These are phyloP conservation scores for Coronaproctus castanopsis DNA, from an alignment of 2,888 invertebrate species.

Conservation along the genomic window DNA sequence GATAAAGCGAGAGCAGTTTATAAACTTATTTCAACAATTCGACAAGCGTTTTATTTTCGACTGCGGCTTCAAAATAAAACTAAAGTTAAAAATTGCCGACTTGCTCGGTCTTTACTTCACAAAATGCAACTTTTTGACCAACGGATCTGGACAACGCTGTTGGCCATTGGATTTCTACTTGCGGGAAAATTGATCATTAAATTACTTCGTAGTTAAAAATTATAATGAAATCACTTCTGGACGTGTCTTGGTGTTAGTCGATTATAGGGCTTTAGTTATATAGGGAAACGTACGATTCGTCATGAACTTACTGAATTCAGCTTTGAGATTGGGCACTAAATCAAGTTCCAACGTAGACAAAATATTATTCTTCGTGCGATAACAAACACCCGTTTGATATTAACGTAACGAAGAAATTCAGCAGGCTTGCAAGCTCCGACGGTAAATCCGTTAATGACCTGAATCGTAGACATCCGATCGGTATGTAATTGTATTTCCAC, in stretches of 20 bases:
- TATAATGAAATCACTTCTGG: not conserved
- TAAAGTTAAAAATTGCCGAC: not conserved
- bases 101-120: not conserved
- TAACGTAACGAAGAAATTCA: too few species aligned
- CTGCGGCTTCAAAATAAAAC: not conserved
- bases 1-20: not conserved
- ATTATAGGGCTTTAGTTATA: not conserved
- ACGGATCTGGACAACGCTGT: not conserved
- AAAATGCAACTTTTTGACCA: not conserved
- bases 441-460: too few species aligned
- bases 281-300: not conserved
- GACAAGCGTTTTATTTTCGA: not conserved
- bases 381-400: too few species aligned
- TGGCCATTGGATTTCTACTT: not conserved
- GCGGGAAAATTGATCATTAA: not conserved
- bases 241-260: not conserved
- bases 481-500: too few species aligned
- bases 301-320: too few species aligned
- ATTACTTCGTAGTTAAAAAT: not conserved
- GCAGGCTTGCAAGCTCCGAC: too few species aligned
- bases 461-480: too few species aligned
- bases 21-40: not conserved
- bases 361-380: too few species aligned
- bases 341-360: too few species aligned
- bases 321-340: too few species aligned